Evolutionary conservation across 1,140 invertebrate species (phyloP).

Genomic region (Protaetia brevitarsis): DNA sequence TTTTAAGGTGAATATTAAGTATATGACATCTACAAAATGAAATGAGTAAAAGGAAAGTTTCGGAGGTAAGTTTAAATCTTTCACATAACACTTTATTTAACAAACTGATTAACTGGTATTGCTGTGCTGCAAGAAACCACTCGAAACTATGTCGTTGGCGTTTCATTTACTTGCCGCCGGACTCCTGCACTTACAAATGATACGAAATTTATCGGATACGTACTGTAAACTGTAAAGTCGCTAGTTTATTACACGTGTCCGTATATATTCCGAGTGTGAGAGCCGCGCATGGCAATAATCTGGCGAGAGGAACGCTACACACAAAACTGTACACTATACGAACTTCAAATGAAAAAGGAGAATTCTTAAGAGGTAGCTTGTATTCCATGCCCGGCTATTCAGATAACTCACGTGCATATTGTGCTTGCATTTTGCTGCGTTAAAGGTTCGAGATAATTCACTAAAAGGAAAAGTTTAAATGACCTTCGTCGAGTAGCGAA

Average conservation of each 20-base stretch:
- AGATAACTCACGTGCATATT: constrained; percentile 13
- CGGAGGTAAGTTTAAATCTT: too few relatives aligned
- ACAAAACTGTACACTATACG: too few relatives aligned
- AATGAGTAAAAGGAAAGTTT: too few relatives aligned
- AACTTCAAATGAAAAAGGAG: neutral
- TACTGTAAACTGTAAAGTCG: constrained; percentile 9
- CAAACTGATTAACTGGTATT: neutral
- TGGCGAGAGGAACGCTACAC: neutral
- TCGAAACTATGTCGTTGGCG: constrained; percentile 4
- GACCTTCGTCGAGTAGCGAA: neutral
- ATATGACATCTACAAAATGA: too few relatives aligned
- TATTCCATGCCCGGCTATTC: neutral
- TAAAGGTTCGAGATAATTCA: neutral
- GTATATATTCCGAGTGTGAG: neutral
- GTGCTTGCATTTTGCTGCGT: neutral
- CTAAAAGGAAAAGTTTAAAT: neutral
- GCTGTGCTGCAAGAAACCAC: neutral
- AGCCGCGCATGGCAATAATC: neutral
- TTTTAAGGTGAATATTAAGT: too few relatives aligned
- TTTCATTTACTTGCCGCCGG: neutral
- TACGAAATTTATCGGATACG: constrained; percentile 1
- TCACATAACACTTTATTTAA: too few relatives aligned
- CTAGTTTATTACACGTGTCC: neutral
- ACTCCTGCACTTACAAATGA: neutral
- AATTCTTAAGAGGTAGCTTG: neutral